phyloP scores from a whole-genome alignment of 2,797 vertebrate genomes.

The Harpagifer antarcticus region DNA sequence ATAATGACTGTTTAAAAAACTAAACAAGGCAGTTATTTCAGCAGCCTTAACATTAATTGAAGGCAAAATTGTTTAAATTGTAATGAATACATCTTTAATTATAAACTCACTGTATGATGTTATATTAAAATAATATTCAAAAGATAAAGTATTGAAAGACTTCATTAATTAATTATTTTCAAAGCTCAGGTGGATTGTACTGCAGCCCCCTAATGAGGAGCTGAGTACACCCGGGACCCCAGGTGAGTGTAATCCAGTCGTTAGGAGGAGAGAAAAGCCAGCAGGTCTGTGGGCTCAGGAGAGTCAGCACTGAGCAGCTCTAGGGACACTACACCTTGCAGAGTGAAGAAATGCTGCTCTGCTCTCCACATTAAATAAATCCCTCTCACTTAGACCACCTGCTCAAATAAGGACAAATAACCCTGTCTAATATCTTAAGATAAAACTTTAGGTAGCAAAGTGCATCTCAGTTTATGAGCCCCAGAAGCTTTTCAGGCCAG shows the following conservation, averaged over 20 bases:
- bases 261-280: not conserved
- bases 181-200: not conserved
- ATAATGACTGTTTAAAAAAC: not conserved
- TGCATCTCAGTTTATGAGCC: not conserved
- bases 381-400: not conserved
- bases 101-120: not conserved
- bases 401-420: not conserved
- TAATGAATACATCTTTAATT: not conserved
- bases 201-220: slow-evolving; percentile 7
- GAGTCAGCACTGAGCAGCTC: not conserved
- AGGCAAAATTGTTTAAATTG: not conserved
- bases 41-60: not conserved
- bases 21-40: not conserved
- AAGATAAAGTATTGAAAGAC: not conserved
- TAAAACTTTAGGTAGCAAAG: not conserved
- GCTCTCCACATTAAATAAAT: not conserved
- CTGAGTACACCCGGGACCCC: slow-evolving; percentile 20
- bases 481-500: slow-evolving; percentile 9
- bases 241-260: slow-evolving; percentile 25
- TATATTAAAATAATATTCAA: not conserved
- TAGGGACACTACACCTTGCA: not conserved
- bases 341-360: not conserved
- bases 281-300: not conserved
- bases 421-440: not conserved
- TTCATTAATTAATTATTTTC: not conserved